These are phyloP conservation scores for Brachyalestes nurse DNA, from an alignment of 2,797 vertebrate species.

Conservation along the genomic window DNA sequence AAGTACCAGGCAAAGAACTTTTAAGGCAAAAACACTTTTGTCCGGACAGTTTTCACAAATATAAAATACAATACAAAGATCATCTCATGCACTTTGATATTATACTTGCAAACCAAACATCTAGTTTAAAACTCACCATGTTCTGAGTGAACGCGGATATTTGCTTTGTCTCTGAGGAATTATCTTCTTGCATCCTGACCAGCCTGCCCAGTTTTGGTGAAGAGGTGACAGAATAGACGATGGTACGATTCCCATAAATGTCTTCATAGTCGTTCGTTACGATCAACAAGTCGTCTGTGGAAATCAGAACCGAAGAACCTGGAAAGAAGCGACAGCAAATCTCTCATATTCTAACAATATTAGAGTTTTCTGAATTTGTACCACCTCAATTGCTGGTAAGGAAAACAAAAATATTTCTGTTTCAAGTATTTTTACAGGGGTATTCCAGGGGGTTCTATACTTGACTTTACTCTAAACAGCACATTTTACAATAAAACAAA, in stretches of 20 bases:
- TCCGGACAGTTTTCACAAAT: not conserved
- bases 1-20: too few relatives aligned
- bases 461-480: too few relatives aligned
- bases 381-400: not conserved
- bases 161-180: conserved; percentile 72
- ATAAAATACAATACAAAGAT: not conserved
- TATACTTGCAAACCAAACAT: not conserved
- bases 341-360: not conserved
- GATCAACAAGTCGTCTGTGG: conserved; percentile 78
- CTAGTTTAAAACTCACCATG: conserved; percentile 78
- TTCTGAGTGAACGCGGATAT: conserved; percentile 83
- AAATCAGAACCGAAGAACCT: conserved; percentile 84
- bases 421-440: too few relatives aligned
- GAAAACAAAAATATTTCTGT: not conserved
- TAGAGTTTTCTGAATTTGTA: too few relatives aligned
- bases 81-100: not conserved
- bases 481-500: too few relatives aligned
- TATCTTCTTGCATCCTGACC: conserved; percentile 71
- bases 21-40: not conserved
- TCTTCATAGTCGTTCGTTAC: conserved; percentile 78
- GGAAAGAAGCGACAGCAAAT: conserved; percentile 23
- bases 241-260: conserved; percentile 74
- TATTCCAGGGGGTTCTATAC: too few relatives aligned
- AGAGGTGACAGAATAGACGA: conserved; percentile 76
- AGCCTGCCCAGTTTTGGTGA: conserved; percentile 82